Base-by-base conservation (phyloP, 2,888 invertebrate species). In the Tachina grossa region DNA sequence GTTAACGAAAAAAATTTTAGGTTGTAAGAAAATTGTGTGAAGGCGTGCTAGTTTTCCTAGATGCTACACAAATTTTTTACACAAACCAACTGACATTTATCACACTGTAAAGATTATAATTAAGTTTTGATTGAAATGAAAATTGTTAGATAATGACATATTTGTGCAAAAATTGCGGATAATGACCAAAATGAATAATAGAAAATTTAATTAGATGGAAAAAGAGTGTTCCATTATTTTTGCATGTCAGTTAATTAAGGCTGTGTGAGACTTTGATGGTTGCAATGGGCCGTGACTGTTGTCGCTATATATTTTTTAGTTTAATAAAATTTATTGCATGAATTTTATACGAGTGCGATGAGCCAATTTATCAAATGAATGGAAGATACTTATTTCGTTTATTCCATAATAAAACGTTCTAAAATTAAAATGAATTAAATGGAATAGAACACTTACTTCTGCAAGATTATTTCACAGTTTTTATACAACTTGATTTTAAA, bases 61-160 rank as follows among this genome's bases (percentile, higher is more conserved):
- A 55, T 71, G 11, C 9, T 1, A 31, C 6, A 31, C 6, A 31
- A n/a, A 31, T 31, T 69, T 51, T 19, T 51, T 53, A 4, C 45
- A 41, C 0, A 8, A 8, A 53, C 16, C 16, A 47, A 1, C 22
- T 22, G 16, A 43, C 22, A 80, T 65, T 66, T 74, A 57, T 72
- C 49, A 80, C 2, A 66, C 13, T 41, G 45, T 43, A 65, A 72
- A 13, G 6, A 65, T 14, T 65, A 13, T 71, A 71, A 78, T 78
- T 63, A 78, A 61, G 72, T 31, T 31, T 31, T 31, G 31, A 74
- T 66, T 72, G 57, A 57, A 72, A 66, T 72, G 43, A 49, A 72
- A 80, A 22, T 72, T 72, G 78, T 55, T 79, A n/a, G 39, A 55
- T 63, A 72, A 45, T 53, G 31, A 51, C 31, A 68, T 61, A 69